Evolutionary conservation across 1,140 invertebrate species (phyloP).

Genomic region (Dreissena polymorpha): DNA sequence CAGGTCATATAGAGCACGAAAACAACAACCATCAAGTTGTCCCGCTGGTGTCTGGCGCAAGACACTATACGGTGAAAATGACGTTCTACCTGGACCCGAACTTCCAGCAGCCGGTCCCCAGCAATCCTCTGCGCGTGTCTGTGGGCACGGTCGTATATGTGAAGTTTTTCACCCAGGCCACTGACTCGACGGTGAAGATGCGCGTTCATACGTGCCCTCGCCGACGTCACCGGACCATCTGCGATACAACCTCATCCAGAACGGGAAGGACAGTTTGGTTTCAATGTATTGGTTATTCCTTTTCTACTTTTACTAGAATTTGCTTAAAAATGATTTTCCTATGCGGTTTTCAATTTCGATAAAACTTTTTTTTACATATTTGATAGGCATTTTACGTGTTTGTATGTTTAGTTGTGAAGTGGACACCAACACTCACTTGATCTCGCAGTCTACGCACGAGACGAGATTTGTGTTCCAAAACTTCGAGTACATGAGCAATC

Average conservation of each 20-base stretch:
- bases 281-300: background rate
- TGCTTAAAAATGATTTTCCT: background rate
- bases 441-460: slow-evolving; percentile 56
- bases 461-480: slow-evolving; percentile 57
- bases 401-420: slow-evolving; percentile 22
- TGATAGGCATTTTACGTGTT: background rate
- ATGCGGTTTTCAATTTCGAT: background rate
- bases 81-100: slow-evolving; percentile 39
- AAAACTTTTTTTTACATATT: background rate
- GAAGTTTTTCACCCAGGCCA: slow-evolving; percentile 38
- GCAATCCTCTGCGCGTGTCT: slow-evolving; percentile 18
- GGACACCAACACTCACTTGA: slow-evolving; percentile 49
- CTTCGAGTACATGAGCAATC: slow-evolving; percentile 52
- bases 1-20: slow-evolving; percentile 11
- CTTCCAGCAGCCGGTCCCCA: slow-evolving; percentile 11
- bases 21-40: background rate
- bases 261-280: slow-evolving; percentile 39
- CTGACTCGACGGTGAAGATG: slow-evolving; percentile 40
- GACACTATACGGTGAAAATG: slow-evolving; percentile 33
- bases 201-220: slow-evolving; percentile 38
- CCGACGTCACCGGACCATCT: background rate
- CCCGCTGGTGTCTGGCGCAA: background rate
- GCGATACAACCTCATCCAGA: slow-evolving; percentile 48
- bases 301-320: background rate
- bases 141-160: slow-evolving; percentile 55